A percentile compares a stretch with the other conserved stretches of the same genome.
Conservation (phyloP, 2,113 vertebrate species). For the Mesembrinibis cayennensis region DNA sequence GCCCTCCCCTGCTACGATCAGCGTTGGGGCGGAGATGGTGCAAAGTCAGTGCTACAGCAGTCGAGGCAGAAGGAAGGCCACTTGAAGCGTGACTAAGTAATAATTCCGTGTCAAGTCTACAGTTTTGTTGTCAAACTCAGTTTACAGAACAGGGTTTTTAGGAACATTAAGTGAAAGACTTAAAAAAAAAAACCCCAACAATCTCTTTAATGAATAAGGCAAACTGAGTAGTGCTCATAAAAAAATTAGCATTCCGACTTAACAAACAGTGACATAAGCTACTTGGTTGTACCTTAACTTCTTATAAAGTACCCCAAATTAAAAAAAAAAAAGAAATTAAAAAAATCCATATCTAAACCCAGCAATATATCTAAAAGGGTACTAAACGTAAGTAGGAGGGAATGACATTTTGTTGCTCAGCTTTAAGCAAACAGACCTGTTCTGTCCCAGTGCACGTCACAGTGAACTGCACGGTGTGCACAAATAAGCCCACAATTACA, state of each 20-base stretch:
- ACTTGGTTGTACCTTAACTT: slow-evolving; percentile 56
- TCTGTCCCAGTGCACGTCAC: slow-evolving; percentile 70
- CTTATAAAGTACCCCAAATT: slow-evolving; percentile 41
- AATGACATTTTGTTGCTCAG: slow-evolving; percentile 45
- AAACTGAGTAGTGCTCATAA: slow-evolving; percentile 37
- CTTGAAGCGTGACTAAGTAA: background rate
- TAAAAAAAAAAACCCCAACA: background rate
- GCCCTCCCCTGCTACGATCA: background rate
- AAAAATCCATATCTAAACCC: background rate
- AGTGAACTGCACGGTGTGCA: slow-evolving; percentile 70
- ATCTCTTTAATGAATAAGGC: slow-evolving; percentile 49
- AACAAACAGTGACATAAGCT: background rate
- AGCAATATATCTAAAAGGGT: slow-evolving; percentile 19
- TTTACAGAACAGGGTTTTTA: slow-evolving; percentile 11
- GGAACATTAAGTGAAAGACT: background rate
- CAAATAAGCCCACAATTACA: slow-evolving; percentile 63
- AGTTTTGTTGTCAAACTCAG: background rate
- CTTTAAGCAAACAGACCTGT: slow-evolving; percentile 53
- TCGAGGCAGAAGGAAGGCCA: slow-evolving; percentile 54
- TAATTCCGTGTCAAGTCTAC: slow-evolving; percentile 10
- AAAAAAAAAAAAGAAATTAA: background rate
- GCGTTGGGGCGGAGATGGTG: background rate
- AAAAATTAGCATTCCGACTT: background rate
- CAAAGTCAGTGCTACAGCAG: background rate
- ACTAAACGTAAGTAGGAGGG: background rate